Evolutionary conservation across 1,140 invertebrate genomes (phyloP).

Genomic region (Kradibia gibbosae): DNA sequence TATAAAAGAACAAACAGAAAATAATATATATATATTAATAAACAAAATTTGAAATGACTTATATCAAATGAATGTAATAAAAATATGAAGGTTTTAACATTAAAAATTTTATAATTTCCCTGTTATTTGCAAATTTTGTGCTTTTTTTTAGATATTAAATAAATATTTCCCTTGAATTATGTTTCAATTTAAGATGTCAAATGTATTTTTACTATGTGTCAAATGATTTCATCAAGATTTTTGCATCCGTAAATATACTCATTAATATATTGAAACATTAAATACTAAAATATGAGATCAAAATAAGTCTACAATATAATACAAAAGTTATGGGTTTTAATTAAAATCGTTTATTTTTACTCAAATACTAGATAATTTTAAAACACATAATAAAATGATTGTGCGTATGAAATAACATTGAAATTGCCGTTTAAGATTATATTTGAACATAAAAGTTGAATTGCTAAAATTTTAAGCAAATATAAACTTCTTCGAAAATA

Average conservation of each 20-base stretch:
- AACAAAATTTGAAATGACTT: too few species aligned
- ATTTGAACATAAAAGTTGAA: neutral
- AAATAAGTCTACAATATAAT: neutral
- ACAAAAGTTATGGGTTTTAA: neutral
- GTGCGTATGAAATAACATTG: too few species aligned
- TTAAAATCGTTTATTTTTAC: neutral
- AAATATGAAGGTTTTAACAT: too few species aligned
- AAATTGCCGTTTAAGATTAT: neutral
- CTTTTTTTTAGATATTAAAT: neutral
- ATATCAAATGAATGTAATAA: too few species aligned
- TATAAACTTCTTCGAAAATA: neutral
- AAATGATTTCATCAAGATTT: neutral
- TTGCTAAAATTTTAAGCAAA: neutral
- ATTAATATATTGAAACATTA: neutral
- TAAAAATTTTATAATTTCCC: too few species aligned
- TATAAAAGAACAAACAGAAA: too few species aligned
- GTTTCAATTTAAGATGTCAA: neutral
- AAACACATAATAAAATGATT: too few species aligned
- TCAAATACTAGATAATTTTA: neutral
- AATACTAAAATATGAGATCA: neutral
- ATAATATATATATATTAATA: too few species aligned
- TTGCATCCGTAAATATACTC: neutral
- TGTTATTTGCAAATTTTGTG: too few species aligned
- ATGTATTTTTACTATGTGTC: neutral
- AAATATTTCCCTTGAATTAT: neutral